Evolutionary conservation across 1,140 invertebrate species (phyloP).

Genomic region (Bursaphelenchus mucronatus): DNA sequence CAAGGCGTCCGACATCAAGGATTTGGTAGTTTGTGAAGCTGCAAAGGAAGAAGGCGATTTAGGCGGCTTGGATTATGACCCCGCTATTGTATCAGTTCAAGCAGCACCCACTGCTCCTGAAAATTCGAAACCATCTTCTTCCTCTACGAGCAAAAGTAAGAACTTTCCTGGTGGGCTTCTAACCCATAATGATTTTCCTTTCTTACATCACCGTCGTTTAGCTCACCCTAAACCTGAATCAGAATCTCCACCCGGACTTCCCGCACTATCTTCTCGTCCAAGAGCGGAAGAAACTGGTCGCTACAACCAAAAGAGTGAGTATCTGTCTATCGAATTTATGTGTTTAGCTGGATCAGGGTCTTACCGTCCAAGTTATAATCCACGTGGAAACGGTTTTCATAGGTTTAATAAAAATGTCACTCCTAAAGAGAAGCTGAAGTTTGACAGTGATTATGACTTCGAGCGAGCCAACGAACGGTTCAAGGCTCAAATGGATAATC

Average conservation of each 20-base stretch:
- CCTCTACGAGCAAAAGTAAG: neutral
- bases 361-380: slow-evolving; percentile 27
- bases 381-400: slow-evolving; percentile 20
- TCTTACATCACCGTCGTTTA: too few species aligned
- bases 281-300: too few species aligned
- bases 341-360: too few species aligned
- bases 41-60: slow-evolving; percentile 65
- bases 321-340: too few species aligned
- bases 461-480: slow-evolving; percentile 93
- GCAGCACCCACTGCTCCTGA: slow-evolving; percentile 24
- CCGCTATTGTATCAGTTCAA: slow-evolving; percentile 79
- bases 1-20: slow-evolving; percentile 94
- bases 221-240: too few species aligned
- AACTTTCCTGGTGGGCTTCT: too few species aligned
- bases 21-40: slow-evolving; percentile 83
- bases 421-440: slow-evolving; percentile 71
- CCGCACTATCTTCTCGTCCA: too few species aligned
- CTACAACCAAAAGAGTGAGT: too few species aligned
- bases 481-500: slow-evolving; percentile 64
- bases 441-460: slow-evolving; percentile 94
- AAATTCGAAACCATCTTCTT: neutral
- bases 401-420: slow-evolving; percentile 16
- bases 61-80: slow-evolving; percentile 73
- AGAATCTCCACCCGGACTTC: too few species aligned
- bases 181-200: too few species aligned